Conservation (phyloP, 2,113 vertebrate species). For the Neolamprologus sp. region DNA sequence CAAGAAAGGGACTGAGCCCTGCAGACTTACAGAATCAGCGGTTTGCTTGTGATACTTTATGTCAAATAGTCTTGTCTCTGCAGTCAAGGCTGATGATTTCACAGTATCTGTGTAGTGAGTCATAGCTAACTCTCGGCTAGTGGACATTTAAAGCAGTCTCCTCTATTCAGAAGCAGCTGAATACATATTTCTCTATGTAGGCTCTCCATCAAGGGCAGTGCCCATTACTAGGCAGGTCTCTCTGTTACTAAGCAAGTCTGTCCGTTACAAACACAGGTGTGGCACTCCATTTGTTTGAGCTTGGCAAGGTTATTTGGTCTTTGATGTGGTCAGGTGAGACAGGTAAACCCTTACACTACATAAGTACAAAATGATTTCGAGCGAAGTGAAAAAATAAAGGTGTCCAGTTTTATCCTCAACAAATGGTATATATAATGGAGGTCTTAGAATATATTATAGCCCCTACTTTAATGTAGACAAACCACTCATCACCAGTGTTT, state of each 20-base stretch:
- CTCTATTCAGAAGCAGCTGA: background rate
- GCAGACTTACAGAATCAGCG: background rate
- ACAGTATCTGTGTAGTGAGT: background rate
- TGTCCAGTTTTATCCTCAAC: background rate
- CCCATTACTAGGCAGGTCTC: background rate
- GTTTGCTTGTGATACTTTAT: constrained; percentile 26
- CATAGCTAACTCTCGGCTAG: background rate
- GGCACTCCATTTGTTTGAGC: background rate
- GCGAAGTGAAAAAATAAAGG: background rate
- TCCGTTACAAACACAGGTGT: background rate
- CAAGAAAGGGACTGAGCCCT: background rate
- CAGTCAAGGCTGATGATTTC: constrained; percentile 13
- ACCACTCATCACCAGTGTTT: background rate
- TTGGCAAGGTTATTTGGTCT: background rate
- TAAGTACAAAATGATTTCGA: background rate
- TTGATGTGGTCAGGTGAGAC: background rate
- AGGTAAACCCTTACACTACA: background rate
- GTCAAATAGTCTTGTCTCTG: constrained; percentile 22
- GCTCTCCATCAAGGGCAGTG: background rate
- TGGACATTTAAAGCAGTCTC: background rate
- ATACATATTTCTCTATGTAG: background rate
- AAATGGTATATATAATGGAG: background rate
- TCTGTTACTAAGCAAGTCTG: background rate
- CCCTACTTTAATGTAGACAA: background rate
- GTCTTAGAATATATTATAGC: background rate